Conservation (phyloP, 1,140 invertebrate species). For the Drosophila subobscura region DNA sequence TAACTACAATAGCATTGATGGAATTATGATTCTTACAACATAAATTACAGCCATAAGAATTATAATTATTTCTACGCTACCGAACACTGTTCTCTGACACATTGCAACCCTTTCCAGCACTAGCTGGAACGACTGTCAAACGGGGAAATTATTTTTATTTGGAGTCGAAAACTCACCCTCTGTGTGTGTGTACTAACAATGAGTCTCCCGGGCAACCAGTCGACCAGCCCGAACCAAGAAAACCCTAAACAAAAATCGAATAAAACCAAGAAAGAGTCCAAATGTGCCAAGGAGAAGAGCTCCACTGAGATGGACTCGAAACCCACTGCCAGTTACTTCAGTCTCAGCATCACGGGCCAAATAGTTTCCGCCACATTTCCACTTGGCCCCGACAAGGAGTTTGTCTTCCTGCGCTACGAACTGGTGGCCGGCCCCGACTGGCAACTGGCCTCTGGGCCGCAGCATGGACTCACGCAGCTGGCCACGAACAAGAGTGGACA, state of each 20-base stretch:
- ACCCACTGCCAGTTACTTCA: slow-evolving; percentile 69
- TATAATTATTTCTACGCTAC: not conserved
- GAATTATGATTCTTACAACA: not conserved
- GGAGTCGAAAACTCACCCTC: slow-evolving; percentile 28
- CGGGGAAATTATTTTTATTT: slow-evolving; percentile 8
- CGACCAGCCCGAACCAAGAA: slow-evolving; percentile 12
- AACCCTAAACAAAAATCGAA: slow-evolving; percentile 47
- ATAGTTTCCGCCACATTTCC: slow-evolving; percentile 80
- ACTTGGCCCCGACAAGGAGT: slow-evolving; percentile 69
- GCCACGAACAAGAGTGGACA: slow-evolving; percentile 59
- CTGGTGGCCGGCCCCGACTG: slow-evolving; percentile 79
- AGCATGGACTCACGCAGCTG: slow-evolving; percentile 81
- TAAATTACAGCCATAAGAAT: not conserved
- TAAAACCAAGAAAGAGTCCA: slow-evolving; percentile 26
- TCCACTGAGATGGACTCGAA: slow-evolving; percentile 28
- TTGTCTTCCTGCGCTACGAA: slow-evolving; percentile 82
- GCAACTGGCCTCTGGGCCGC: slow-evolving; percentile 72
- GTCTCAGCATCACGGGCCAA: slow-evolving; percentile 71
- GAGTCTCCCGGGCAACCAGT: slow-evolving; percentile 64
- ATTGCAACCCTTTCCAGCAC: slow-evolving; percentile 40
- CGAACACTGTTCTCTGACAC: too few species aligned
- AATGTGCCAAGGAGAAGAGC: slow-evolving; percentile 9
- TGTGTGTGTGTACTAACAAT: slow-evolving; percentile 24
- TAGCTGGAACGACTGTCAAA: not conserved
- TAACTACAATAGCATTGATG: not conserved